phyloP scores from a whole-genome alignment of 2,113 vertebrate genomes.

The Proteles cristata region DNA sequence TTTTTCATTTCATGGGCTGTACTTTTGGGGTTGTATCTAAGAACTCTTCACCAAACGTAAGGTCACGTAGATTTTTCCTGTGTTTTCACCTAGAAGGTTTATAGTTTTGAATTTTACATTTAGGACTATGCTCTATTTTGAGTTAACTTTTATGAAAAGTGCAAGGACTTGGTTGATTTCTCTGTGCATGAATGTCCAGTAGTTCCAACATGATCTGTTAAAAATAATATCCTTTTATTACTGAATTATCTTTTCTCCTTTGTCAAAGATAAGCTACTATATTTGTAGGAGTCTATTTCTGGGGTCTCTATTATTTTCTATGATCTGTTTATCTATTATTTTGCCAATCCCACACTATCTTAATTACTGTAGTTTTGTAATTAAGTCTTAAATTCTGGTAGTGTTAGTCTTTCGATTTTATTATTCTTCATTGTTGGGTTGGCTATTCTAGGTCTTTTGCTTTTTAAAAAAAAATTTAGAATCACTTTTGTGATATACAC shows the following conservation, averaged over 20 bases:
- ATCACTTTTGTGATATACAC: background rate
- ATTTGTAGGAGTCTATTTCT: background rate
- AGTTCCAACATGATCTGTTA: background rate
- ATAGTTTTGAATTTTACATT: background rate
- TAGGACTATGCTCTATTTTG: background rate
- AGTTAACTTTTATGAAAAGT: conserved; percentile 32
- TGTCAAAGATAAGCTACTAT: background rate
- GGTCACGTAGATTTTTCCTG: background rate
- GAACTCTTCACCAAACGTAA: background rate
- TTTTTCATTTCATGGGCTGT: background rate
- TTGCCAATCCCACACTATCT: background rate
- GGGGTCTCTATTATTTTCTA: background rate
- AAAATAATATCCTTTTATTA: background rate
- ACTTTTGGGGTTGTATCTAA: conserved; percentile 24
- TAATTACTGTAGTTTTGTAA: background rate
- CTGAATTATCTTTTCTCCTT: background rate
- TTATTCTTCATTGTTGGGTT: background rate
- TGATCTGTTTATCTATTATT: background rate
- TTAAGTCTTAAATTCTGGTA: background rate
- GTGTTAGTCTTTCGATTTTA: background rate
- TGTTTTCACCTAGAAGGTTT: background rate
- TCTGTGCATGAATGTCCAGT: background rate
- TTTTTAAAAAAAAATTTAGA: background rate
- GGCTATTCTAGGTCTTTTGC: background rate
- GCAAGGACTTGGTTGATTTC: background rate